Percentiles rank a stretch among this genome's conserved stretches.
Evolutionary conservation across 2,888 invertebrate genomes (phyloP).

Genomic region (Cremastinae sp.): DNA sequence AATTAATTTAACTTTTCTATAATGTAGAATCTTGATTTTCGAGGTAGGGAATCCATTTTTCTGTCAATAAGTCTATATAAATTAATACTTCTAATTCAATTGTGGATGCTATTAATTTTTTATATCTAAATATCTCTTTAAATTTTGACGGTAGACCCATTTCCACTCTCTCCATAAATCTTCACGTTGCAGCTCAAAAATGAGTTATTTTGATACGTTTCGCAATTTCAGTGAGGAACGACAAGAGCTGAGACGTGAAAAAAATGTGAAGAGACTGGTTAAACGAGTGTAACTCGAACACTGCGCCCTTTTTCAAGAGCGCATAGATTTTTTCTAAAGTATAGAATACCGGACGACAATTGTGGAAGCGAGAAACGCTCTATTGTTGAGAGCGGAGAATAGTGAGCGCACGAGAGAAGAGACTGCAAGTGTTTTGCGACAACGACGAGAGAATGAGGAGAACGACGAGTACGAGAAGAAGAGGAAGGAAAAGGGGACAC

Average conservation of each 20-base stretch:
- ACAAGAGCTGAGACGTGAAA: too few species aligned
- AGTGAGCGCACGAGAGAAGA: conserved; percentile 45
- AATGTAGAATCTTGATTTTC: too few species aligned
- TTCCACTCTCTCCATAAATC: too few species aligned
- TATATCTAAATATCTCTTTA: too few species aligned
- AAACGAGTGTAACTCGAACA: conserved; percentile 76
- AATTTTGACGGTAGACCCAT: too few species aligned
- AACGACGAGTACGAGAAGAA: conserved; percentile 12
- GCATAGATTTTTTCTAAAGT: conserved; percentile 21
- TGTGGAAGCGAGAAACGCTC: conserved; percentile 52
- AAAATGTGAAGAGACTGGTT: conserved; percentile 67
- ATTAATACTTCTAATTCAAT: too few species aligned
- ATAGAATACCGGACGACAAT: conserved; percentile 58
- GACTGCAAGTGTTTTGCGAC: conserved; percentile 33
- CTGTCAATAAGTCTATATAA: too few species aligned
- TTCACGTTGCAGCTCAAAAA: too few species aligned
- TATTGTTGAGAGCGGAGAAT: conserved; percentile 51
- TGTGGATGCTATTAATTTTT: too few species aligned
- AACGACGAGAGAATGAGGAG: conserved; percentile 9
- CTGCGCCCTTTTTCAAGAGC: conserved; percentile 46
- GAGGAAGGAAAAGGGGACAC: conserved; percentile 56
- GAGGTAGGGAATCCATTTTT: too few species aligned
- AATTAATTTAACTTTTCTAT: too few species aligned
- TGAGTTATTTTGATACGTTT: not conserved
- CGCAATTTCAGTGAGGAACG: not conserved